A percentile compares a stretch with the other conserved stretches of the same genome.
phyloP scores from a whole-genome alignment of 2,113 vertebrate genomes.

The Talpa occidentalis region DNA sequence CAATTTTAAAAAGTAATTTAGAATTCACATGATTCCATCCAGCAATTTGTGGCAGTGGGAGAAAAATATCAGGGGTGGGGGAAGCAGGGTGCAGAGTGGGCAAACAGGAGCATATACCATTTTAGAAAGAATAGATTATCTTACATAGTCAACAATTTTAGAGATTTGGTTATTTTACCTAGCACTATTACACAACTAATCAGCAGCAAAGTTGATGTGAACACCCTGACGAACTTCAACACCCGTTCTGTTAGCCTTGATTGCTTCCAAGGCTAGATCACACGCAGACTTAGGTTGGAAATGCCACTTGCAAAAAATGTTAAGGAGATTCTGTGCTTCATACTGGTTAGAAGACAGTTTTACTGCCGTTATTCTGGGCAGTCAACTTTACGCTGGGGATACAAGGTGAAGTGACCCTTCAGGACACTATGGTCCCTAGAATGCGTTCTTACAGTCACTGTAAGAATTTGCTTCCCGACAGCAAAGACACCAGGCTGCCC shows the following conservation, averaged over 20 bases:
- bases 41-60: conserved; percentile 55
- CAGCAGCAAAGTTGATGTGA: background rate
- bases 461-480: background rate
- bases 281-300: background rate
- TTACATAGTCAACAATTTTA: conserved; percentile 31
- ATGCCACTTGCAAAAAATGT: background rate
- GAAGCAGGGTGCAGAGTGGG: background rate
- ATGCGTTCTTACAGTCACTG: background rate
- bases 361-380: background rate
- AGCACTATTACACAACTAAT: background rate
- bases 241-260: background rate
- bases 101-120: background rate
- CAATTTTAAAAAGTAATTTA: conserved; percentile 73
- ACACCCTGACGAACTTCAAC: background rate
- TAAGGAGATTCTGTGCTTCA: background rate
- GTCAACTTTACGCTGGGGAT: background rate
- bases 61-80: conserved; percentile 24
- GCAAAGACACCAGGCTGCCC: background rate
- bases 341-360: background rate
- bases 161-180: conserved; percentile 31
- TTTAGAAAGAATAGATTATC: conserved; percentile 34
- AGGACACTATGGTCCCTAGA: background rate
- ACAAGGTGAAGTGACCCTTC: background rate
- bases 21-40: conserved; percentile 56
- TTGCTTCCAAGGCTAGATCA: background rate